Evolutionary conservation across 2,797 vertebrate genomes (phyloP), one percentile per base, ranked within the genome.

Genomic region (Crocodylus rhombifer): DNA sequence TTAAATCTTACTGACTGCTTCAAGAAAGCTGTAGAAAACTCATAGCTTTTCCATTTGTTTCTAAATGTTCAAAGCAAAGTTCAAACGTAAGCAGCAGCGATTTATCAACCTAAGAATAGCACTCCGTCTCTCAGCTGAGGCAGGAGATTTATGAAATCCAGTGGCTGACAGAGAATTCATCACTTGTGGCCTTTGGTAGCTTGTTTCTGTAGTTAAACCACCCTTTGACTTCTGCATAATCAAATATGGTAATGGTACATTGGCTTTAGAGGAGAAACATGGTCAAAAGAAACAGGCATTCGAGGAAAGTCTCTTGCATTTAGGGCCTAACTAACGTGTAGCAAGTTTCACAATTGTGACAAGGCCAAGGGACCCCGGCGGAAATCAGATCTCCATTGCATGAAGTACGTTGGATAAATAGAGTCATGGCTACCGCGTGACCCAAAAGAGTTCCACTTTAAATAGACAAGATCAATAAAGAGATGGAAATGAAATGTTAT

Each of bases 131-230:
- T 86, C 93, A 95, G 60, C 86, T 92, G 5, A 0, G 89, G 89
- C 88, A 92, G 93, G 90, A 83, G 92, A 89, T 83, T 94, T 92
- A 96, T 95, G 93, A 97, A 94, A 95, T 87, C 84, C 89, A 93
- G 92, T 51, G 42, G 87, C 77, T 92, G 90, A 64, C 10, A 51
- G 42, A 10, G 42, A 51, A 51, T 51, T 51, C 42, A 51, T 51
- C 42, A 51, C 67, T 90, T 9, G 92, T 69, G 2, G 65, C 5
- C 7, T 33, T 55, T 1, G 2, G 3, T 55, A 23, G 30, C 80
- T 95, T 42, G 2, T 78, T 75, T 82, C 81, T 8, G 2, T 67
- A 90, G 94, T 93, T 94, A 92, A 51, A 92, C 89, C 51, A 0
- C 86, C 5, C 1, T 69, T 12, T 28, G 81, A 80, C 94, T 77